Evolutionary conservation across 2,113 vertebrate species (phyloP).

Genomic region (Himantopus leucocephalus): DNA sequence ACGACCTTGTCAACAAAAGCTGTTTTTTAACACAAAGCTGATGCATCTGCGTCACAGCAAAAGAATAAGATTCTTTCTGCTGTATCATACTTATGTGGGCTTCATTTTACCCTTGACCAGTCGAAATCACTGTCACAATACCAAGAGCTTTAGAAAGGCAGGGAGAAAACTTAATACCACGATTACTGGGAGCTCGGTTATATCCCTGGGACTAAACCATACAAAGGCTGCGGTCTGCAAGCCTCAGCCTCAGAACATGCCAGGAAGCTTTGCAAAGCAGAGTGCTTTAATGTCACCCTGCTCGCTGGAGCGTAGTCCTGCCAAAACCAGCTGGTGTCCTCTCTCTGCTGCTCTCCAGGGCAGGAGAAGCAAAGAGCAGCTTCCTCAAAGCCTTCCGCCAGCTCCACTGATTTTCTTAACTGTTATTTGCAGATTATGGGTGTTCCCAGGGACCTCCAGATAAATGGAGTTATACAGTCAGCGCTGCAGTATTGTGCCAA

Average conservation of each 20-base stretch:
- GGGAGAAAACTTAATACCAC: slow-evolving; percentile 2
- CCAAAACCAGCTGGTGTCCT: slow-evolving; percentile 24
- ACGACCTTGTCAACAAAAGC: slow-evolving; percentile 37
- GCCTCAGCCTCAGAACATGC: slow-evolving; percentile 30
- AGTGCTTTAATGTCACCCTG: slow-evolving; percentile 52
- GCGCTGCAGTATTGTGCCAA: slow-evolving; percentile 7
- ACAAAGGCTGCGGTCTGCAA: slow-evolving; percentile 41
- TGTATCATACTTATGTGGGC: slow-evolving; percentile 8
- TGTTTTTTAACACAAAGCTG: slow-evolving; percentile 43
- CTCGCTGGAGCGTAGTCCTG: slow-evolving; percentile 3
- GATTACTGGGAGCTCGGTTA: slow-evolving; percentile 38
- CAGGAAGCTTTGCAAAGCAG: slow-evolving; percentile 51
- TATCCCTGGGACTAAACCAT: slow-evolving; percentile 27
- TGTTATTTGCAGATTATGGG: slow-evolving; percentile 45
- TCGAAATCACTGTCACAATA: slow-evolving; percentile 17
- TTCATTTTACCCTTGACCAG: slow-evolving; percentile 28
- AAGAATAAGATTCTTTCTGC: slow-evolving; percentile 31
- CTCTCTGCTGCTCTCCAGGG: neutral
- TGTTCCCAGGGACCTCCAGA: slow-evolving; percentile 34
- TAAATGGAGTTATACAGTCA: neutral
- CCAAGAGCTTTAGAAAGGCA: slow-evolving; percentile 36
- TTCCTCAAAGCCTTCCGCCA: neutral
- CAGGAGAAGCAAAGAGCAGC: neutral
- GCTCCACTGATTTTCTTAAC: slow-evolving; percentile 12
- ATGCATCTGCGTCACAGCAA: neutral